Evolutionary conservation across 2,888 invertebrate genomes (phyloP), one percentile per base, ranked within the genome.

Genomic region (Lithophane semibrunnea): DNA sequence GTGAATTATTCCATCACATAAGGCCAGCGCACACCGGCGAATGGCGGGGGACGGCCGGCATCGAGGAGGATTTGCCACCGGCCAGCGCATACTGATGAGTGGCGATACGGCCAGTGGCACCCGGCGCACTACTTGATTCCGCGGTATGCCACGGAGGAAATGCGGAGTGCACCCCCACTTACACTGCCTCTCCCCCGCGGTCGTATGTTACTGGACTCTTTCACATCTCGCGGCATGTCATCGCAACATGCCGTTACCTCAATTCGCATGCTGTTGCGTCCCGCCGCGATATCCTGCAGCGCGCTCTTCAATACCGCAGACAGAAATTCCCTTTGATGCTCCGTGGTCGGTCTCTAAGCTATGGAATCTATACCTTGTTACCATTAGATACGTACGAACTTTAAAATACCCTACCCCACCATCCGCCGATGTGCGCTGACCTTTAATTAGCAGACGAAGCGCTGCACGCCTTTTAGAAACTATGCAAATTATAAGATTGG

Each of bases 401-500:
- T 56, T n/a, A 1, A 56, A 56, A 56, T n/a, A 3, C 10, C n/a
- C 10, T n/a, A 10, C n/a, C 12, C 10, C n/a, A 4, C 56, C 4
- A 3, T n/a, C 4, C 10, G 10, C 56, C 12, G n/a, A n/a, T 56
- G 56, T 12, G n/a, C 56, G n/a, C 21, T 21, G 54, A 10, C 3
- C 21, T 54, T 54, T 67, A 44, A 54, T 77, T 79, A 44, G n/a
- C 3, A 13, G 37, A 47, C 13, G 16, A 61, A 54, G 60, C 24
- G 29, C 69, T 47, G 61, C 21, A 12, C 12, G 37, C 37, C 7
- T 63, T 61, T 42, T 24, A 54, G 10, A 24, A 64, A 75, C 37
- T 63, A 76, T 75, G 37, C 10, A 66, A 79, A 70, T 70, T 49
- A 42, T 29, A 29, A 58, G n/a, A 60, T 44, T 58, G 13, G 10